A percentile compares a stretch with the other conserved stretches of the same genome.
These are phyloP conservation scores for Tretioscincus oriximinensis DNA, from an alignment of 2,113 vertebrate genomes.

Conservation along the genomic window DNA sequence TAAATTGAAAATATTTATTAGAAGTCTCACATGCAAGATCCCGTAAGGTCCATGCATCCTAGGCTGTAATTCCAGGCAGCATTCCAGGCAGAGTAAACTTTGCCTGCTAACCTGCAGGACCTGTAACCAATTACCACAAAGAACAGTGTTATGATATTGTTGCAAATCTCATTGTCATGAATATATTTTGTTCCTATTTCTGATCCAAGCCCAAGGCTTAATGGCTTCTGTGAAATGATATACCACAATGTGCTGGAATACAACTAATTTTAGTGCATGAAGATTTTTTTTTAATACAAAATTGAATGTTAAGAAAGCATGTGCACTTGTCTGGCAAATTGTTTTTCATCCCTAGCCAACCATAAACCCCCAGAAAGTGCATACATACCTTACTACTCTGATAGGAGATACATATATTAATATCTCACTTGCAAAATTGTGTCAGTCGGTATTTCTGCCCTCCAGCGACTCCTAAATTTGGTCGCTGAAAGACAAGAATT, in stretches of 20 bases:
- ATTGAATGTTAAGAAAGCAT: conserved; percentile 3
- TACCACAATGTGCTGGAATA: background rate
- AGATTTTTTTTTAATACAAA: background rate
- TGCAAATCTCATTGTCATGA: background rate
- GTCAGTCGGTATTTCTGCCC: background rate
- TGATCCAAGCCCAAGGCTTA: background rate
- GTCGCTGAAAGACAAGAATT: background rate
- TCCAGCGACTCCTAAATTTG: background rate
- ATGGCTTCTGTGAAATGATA: conserved; percentile 13
- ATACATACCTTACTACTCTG: background rate
- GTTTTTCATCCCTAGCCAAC: background rate
- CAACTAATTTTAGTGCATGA: conserved; percentile 2
- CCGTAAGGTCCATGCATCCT: too few relatives aligned
- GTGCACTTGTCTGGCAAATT: background rate
- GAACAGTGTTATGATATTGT: background rate
- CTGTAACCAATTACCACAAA: too few relatives aligned
- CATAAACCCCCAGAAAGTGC: background rate
- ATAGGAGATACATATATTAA: background rate
- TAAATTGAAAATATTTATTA: too few relatives aligned
- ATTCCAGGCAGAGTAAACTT: too few relatives aligned
- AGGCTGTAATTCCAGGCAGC: too few relatives aligned
- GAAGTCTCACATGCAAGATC: too few relatives aligned
- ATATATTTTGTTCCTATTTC: conserved; percentile 3
- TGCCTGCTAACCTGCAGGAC: too few relatives aligned
- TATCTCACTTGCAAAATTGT: background rate